These are phyloP conservation scores for Darevskia nairensis DNA, from an alignment of 2,797 vertebrate genomes.

Conservation along the genomic window DNA sequence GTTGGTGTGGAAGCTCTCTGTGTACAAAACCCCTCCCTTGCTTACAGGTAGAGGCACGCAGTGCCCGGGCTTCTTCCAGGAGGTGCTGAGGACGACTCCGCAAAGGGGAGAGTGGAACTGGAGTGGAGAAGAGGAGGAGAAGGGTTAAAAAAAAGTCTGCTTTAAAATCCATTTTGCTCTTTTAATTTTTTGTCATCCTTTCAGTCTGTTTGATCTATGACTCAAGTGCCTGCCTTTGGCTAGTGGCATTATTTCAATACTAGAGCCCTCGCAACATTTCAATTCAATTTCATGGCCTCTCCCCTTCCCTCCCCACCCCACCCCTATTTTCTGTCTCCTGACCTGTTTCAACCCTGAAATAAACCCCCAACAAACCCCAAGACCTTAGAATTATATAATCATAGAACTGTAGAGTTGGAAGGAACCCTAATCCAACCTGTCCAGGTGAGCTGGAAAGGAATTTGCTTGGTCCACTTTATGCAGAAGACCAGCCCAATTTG, in stretches of 20 bases:
- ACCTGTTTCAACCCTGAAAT: neutral
- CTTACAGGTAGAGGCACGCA: slow-evolving; percentile 89
- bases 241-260: neutral
- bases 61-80: slow-evolving; percentile 83
- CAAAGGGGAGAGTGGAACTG: slow-evolving; percentile 90
- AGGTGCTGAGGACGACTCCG: slow-evolving; percentile 87
- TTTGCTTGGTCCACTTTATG: too few species aligned
- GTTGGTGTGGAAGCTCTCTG: neutral
- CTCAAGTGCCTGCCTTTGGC: neutral
- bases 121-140: neutral
- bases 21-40: neutral
- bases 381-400: too few species aligned
- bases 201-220: neutral
- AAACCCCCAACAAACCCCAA: neutral
- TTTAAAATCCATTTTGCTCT: neutral
- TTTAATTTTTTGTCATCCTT: neutral
- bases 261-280: neutral
- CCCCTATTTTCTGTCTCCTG: neutral
- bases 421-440: too few species aligned
- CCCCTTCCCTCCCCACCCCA: neutral
- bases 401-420: too few species aligned
- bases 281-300: neutral
- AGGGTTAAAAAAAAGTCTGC: neutral
- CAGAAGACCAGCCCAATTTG: too few species aligned
- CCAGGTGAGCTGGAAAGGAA: neutral